phyloP scores from a whole-genome alignment of 2,888 invertebrate species.

The Aspidiotus rigidus region DNA sequence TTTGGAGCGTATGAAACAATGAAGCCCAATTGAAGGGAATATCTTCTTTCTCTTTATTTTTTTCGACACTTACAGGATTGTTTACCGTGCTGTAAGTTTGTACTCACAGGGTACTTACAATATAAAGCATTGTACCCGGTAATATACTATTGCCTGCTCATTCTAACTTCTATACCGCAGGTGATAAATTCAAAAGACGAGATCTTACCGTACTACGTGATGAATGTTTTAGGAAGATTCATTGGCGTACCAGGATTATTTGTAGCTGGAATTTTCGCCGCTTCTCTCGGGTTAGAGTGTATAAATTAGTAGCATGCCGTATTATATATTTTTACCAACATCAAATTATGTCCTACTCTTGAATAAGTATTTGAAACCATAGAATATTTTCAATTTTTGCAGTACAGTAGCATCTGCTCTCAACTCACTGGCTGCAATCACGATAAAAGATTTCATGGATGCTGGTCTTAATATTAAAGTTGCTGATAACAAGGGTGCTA shows the following conservation, averaged over 20 bases:
- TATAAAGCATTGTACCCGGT: neutral
- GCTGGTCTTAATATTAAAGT: conserved; percentile 62
- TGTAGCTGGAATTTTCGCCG: conserved; percentile 91
- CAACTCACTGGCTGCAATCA: conserved; percentile 84
- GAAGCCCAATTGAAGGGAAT: no score
- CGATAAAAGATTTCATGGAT: conserved; percentile 74
- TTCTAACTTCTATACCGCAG: neutral
- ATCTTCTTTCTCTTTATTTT: neutral
- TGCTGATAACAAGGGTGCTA: conserved; percentile 65
- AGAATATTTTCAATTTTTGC: conserved; percentile 37
- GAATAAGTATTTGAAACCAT: neutral
- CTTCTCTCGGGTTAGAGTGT: conserved; percentile 54
- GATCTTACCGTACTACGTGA: conserved; percentile 80
- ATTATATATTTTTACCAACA: neutral
- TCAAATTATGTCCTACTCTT: neutral
- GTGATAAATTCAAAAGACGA: conserved; percentile 55
- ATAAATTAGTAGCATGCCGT: conserved; percentile 3
- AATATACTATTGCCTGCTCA: neutral
- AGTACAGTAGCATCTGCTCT: conserved; percentile 93
- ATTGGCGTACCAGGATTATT: conserved; percentile 83
- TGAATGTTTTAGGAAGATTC: conserved; percentile 64
- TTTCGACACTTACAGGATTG: conserved; percentile 5
- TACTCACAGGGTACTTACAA: neutral
- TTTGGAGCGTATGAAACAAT: no score
- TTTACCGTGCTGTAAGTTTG: neutral